These are phyloP conservation scores for Rotaria socialis DNA, from an alignment of 2,888 invertebrate genomes.

Conservation along the genomic window DNA sequence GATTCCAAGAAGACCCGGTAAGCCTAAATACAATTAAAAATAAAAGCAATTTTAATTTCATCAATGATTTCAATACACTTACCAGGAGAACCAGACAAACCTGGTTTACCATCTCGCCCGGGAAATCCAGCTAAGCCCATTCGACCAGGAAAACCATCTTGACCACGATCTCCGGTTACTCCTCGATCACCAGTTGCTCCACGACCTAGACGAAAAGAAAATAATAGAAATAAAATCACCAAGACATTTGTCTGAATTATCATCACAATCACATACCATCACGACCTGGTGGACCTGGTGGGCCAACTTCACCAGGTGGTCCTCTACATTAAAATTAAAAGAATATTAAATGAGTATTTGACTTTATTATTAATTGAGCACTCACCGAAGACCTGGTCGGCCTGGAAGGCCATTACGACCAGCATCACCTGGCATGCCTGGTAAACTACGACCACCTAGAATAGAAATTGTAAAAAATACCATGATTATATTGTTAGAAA, in stretches of 20 bases:
- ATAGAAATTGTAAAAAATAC: neutral
- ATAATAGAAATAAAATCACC: neutral
- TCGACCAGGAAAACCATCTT: neutral
- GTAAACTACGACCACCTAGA: conserved; percentile 7
- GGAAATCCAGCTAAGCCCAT: neutral
- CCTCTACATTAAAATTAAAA: neutral
- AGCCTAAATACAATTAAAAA: neutral
- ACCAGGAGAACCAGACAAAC: neutral
- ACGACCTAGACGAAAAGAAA: neutral
- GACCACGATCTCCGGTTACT: neutral
- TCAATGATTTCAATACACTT: neutral
- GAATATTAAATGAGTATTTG: no score
- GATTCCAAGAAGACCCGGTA: conserved; percentile 35
- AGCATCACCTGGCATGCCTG: neutral
- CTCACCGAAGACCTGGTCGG: neutral
- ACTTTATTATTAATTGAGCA: neutral
- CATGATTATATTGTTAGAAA: neutral
- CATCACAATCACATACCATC: neutral
- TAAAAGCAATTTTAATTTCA: neutral
- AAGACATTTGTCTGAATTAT: neutral
- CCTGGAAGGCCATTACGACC: neutral
- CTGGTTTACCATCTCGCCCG: conserved; percentile 21
- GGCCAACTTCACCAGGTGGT: neutral
- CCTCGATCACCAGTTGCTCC: neutral
- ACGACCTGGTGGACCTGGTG: neutral